phyloP scores from a whole-genome alignment of 2,113 vertebrate species.

The Stigmatopora argus region DNA sequence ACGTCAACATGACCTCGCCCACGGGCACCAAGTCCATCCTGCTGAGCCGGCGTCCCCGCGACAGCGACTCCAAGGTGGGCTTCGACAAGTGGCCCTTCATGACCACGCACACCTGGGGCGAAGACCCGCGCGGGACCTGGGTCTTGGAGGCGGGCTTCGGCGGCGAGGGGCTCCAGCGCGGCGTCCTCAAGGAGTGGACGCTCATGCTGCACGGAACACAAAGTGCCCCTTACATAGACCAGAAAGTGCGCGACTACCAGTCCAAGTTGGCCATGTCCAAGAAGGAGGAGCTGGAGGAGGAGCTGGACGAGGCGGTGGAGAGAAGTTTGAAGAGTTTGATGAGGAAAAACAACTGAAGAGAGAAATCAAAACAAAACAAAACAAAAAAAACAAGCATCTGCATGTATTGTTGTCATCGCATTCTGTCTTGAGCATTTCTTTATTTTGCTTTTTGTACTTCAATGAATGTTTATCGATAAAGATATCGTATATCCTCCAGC shows the following conservation, averaged over 20 bases:
- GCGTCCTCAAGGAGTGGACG: slow-evolving; percentile 94
- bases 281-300: slow-evolving; percentile 97
- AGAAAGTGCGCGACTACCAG: slow-evolving; percentile 95
- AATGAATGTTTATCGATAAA: slow-evolving; percentile 72
- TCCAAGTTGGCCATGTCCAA: slow-evolving; percentile 99
- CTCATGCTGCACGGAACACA: slow-evolving; percentile 97
- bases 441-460: slow-evolving; percentile 54
- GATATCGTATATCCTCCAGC: slow-evolving; percentile 66
- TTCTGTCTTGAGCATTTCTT: slow-evolving; percentile 25
- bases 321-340: slow-evolving; percentile 92
- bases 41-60: slow-evolving; percentile 89
- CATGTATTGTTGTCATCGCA: slow-evolving; percentile 61
- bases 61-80: slow-evolving; percentile 93
- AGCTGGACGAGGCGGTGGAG: slow-evolving; percentile 94
- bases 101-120: slow-evolving; percentile 98
- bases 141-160: slow-evolving; percentile 87
- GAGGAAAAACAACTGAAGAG: slow-evolving; percentile 77
- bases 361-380: no score
- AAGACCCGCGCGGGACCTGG: slow-evolving; percentile 95
- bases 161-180: slow-evolving; percentile 77
- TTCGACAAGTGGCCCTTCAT: slow-evolving; percentile 99
- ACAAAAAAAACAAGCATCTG: slow-evolving; percentile 34
- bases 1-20: slow-evolving; percentile 97
- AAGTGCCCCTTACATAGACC: slow-evolving; percentile 97
- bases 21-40: slow-evolving; percentile 98